These are phyloP conservation scores for Antigone vipio DNA, from an alignment of 2,113 vertebrate species.

Conservation along the genomic window DNA sequence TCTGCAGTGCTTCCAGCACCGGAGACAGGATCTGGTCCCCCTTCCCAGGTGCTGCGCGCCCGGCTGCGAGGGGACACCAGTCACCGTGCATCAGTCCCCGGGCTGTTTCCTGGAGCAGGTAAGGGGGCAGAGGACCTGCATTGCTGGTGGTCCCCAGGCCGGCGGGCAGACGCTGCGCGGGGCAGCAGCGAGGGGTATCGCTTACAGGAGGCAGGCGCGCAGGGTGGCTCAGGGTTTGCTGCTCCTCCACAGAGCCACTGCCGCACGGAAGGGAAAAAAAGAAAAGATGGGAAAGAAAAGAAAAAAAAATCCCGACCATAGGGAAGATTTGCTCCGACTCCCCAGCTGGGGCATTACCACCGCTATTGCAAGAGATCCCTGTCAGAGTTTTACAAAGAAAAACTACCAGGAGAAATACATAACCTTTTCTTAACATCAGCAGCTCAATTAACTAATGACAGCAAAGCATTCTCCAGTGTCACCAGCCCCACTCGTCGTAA, in stretches of 20 bases:
- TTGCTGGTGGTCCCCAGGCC: slow-evolving; percentile 12
- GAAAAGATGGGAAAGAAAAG: background rate
- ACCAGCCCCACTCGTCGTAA: background rate
- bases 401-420: slow-evolving; percentile 71
- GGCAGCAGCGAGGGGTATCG: background rate
- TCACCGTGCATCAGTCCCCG: accelerated
- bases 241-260: background rate
- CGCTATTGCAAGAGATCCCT: slow-evolving; percentile 47
- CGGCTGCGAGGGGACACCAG: accelerated
- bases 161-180: background rate
- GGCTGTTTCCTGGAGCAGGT: background rate
- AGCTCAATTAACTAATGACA: slow-evolving; percentile 73
- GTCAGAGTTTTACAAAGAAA: slow-evolving; percentile 66
- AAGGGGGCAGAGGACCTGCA: background rate
- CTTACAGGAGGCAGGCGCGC: background rate
- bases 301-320: background rate
- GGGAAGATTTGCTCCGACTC: slow-evolving; percentile 26
- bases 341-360: slow-evolving; percentile 7
- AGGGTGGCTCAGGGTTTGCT: background rate
- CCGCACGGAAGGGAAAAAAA: accelerated
- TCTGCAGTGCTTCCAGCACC: background rate
- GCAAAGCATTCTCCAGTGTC: slow-evolving; percentile 67
- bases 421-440: slow-evolving; percentile 73
- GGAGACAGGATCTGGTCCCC: background rate
- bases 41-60: background rate